A percentile compares a stretch with the other conserved stretches of the same genome.
Conservation (phyloP, 2,888 invertebrate genomes). For the Ophioninae sp. region DNA sequence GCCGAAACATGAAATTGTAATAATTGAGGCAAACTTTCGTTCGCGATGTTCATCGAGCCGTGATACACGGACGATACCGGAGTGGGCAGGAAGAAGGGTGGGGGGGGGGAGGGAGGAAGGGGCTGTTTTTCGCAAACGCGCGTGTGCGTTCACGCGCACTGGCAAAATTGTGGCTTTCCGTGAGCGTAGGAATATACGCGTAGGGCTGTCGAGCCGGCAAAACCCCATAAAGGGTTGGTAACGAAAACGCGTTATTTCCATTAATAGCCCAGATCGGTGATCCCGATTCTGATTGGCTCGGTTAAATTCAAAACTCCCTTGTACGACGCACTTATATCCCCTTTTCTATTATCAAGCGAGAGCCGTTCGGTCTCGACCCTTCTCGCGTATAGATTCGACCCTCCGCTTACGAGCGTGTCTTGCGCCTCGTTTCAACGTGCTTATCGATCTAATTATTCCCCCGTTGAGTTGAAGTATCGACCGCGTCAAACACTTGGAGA, state of each 20-base stretch:
- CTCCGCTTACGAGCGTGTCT: background rate
- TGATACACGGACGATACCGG: conserved; percentile 47
- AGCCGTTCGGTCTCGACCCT: conserved; percentile 33
- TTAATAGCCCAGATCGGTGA: conserved; percentile 50
- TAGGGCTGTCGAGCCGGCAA: conserved; percentile 36
- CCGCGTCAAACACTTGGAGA: too few species aligned
- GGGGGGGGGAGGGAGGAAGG: too few species aligned
- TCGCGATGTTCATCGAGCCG: conserved; percentile 61
- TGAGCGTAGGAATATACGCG: background rate
- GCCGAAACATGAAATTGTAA: conserved; percentile 67
- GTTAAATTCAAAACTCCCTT: conserved; percentile 50
- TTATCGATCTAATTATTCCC: conserved; percentile 48
- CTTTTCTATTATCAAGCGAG: conserved; percentile 52
- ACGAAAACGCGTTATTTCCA: conserved; percentile 56
- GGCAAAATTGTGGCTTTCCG: background rate
- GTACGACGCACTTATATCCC: conserved; percentile 45
- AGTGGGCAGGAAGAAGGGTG: background rate
- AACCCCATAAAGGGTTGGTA: conserved; percentile 48
- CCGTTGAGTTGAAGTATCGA: too few species aligned
- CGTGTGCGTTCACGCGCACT: background rate
- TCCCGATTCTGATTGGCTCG: conserved; percentile 62
- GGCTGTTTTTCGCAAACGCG: background rate
- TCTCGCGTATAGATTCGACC: background rate
- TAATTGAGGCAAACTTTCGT: conserved; percentile 69
- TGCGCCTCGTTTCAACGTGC: conserved; percentile 40